phyloP scores from a whole-genome alignment of 37 sponge, comb jelly and placozoan genomes.

The Cliona cf. orientalis region DNA sequence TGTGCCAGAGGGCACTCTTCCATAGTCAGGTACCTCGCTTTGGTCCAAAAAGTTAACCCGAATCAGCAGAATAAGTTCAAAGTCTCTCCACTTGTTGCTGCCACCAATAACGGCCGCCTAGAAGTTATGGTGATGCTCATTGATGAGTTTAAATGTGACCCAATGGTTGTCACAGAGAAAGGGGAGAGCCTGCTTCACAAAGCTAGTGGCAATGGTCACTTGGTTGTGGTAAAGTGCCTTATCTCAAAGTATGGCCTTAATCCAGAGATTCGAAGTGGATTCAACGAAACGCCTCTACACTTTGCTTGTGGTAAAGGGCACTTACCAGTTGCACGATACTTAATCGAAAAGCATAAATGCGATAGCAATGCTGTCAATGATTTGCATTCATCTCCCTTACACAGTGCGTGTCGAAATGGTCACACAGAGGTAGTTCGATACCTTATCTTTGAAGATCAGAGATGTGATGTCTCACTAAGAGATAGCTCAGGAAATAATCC shows the following conservation, averaged over 20 bases:
- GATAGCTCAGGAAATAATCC: constrained; percentile 24
- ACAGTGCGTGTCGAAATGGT: constrained; percentile 40
- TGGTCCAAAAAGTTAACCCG: background rate
- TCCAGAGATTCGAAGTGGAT: background rate
- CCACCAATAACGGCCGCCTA: constrained; percentile 35
- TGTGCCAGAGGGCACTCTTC: constrained; percentile 36
- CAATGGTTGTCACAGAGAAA: background rate
- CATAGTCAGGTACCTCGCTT: constrained; percentile 26
- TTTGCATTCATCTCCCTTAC: constrained; percentile 24
- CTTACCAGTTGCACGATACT: constrained; percentile 31
- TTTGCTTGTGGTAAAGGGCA: constrained; percentile 39
- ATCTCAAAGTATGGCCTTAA: constrained; percentile 3
- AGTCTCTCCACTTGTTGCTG: constrained; percentile 43
- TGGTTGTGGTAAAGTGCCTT: constrained; percentile 29
- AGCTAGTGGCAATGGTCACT: constrained; percentile 16
- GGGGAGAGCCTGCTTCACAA: constrained; percentile 31
- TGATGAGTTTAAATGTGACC: constrained; percentile 17
- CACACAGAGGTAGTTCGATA: constrained; percentile 7
- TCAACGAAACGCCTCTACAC: constrained; percentile 54
- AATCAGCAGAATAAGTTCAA: constrained; percentile 14
- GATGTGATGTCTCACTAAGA: background rate
- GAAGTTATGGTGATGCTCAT: constrained; percentile 7
- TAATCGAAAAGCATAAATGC: constrained; percentile 31
- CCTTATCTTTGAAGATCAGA: background rate
- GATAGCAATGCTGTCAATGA: background rate